Base-by-base conservation (phyloP, 2,888 invertebrate genomes). In the Archaeoteleia sp. region DNA sequence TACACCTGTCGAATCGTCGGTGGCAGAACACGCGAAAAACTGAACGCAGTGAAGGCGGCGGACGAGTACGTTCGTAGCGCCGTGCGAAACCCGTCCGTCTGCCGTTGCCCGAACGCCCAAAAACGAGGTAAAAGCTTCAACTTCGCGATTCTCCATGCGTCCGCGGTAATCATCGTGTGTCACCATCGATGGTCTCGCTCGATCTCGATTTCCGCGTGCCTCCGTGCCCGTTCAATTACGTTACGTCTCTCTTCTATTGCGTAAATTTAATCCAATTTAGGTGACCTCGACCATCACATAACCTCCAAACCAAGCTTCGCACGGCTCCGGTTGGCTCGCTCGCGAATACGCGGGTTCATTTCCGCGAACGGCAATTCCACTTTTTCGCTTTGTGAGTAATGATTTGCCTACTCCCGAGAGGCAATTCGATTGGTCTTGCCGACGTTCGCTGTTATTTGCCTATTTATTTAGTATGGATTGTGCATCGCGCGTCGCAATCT, bases 201-300 rank as follows among this genome's bases (percentile, higher is more conserved):
- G 48, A 65, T 65, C 73, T 61, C 43, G 60, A 53, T 53, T 69
- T 58, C n/a, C 61, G 66, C 51, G 61, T 46, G 40, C 51, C 69
- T 69, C 60, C 40, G 67, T 71, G 57, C 43, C 49, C 67, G 63
- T 71, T 70, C 75, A 75, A 78, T 81, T 78, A 75, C 78, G 72
- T 76, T 75, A 73, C 75, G 73, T 80, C 73, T 74, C 60, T 67
- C 70, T 67, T 63, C 65, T 78, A 78, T 83, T 83, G 83, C 82
- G 81, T 82, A 83, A 83, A 83, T 82, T 82, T 81, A 83, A 83
- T 83, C 82, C 81, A 75, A 83, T 83, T 83, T 82, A 81, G 76
- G 77, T 82, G 83, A 83, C 83, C 83, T 83, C 83, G 82, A 74
- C 69, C 53, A 67, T 67, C 73, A 78, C 76, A 77, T 80, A 80